These are phyloP conservation scores for Mungos mungo DNA, from an alignment of 2,113 vertebrate genomes.

Conservation along the genomic window DNA sequence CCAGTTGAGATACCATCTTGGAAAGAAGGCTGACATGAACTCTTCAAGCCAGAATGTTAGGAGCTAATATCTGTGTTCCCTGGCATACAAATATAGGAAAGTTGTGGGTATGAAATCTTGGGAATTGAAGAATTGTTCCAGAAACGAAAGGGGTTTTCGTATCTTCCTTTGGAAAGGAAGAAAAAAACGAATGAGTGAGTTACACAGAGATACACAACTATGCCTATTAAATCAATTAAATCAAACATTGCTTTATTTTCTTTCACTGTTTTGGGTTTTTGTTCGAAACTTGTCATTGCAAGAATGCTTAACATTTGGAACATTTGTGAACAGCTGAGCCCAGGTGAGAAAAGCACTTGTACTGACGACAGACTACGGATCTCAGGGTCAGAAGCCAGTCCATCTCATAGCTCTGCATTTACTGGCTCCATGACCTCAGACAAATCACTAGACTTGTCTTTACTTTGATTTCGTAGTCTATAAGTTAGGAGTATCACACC, in stretches of 20 bases:
- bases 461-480: neutral
- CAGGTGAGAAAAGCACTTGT: neutral
- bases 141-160: neutral
- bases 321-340: neutral
- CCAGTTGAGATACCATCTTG: conserved; percentile 24
- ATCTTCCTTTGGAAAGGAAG: neutral
- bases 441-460: neutral
- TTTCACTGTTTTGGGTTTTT: neutral
- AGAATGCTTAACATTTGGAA: neutral
- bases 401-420: neutral
- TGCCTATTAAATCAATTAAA: neutral
- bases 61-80: neutral
- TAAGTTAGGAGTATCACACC: neutral
- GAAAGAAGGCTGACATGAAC: conserved; percentile 38
- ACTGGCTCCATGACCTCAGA: neutral
- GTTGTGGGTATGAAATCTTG: neutral
- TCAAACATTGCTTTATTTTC: neutral
- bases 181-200: neutral
- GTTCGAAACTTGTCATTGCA: neutral
- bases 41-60: conserved; percentile 43
- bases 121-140: neutral
- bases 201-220: neutral
- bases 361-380: neutral
- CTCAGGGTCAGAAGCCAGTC: neutral
- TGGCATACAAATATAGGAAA: neutral